phyloP scores from a whole-genome alignment of 2,888 invertebrate genomes.

The Erebia aethiops region DNA sequence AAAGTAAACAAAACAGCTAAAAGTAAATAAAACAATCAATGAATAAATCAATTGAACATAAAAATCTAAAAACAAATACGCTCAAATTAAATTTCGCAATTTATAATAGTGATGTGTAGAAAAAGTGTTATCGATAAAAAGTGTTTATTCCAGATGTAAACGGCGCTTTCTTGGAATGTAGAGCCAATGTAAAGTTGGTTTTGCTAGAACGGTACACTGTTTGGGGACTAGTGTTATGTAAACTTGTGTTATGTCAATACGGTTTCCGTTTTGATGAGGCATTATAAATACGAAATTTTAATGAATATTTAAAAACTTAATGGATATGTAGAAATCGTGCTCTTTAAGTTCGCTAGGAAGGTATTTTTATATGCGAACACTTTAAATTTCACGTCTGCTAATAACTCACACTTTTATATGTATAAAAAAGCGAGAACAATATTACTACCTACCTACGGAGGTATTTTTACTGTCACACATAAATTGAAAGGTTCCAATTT shows the following conservation, averaged over 20 bases:
- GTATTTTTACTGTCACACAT: too few species aligned
- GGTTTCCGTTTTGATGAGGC: slow-evolving; percentile 35
- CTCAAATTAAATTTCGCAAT: neutral
- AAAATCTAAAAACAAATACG: slow-evolving; percentile 2
- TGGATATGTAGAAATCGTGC: slow-evolving; percentile 3
- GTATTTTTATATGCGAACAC: too few species aligned
- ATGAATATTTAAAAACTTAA: slow-evolving; percentile 2
- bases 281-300: slow-evolving; percentile 17
- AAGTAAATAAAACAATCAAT: neutral
- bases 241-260: slow-evolving; percentile 27
- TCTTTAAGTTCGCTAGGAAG: neutral
- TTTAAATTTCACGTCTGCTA: too few species aligned
- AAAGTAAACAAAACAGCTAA: neutral
- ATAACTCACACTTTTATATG: too few species aligned
- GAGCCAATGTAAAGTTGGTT: slow-evolving; percentile 2
- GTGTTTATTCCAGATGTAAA: slow-evolving; percentile 17
- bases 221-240: slow-evolving; percentile 11
- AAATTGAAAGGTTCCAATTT: too few species aligned
- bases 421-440: too few species aligned
- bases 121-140: slow-evolving; percentile 20
- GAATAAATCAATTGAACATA: neutral
- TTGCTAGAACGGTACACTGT: slow-evolving; percentile 28
- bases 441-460: too few species aligned
- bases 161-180: slow-evolving; percentile 20
- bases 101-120: slow-evolving; percentile 26